These are phyloP conservation scores for Megaceryle alcyon DNA, from an alignment of 2,797 vertebrate genomes.

Conservation along the genomic window DNA sequence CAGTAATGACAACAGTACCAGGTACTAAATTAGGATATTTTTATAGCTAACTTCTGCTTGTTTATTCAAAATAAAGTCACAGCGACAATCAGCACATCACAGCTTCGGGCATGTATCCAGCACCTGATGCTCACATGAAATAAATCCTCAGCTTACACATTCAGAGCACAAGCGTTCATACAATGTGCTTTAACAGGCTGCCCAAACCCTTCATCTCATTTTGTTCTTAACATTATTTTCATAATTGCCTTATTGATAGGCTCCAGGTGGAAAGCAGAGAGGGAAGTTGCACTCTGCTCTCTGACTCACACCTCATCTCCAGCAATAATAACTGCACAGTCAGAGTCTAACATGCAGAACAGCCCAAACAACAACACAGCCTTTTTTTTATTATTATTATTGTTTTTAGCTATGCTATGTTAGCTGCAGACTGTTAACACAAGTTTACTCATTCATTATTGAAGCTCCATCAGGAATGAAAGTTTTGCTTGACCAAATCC, in stretches of 20 bases:
- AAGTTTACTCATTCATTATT: background rate
- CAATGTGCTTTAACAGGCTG: background rate
- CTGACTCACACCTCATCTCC: background rate
- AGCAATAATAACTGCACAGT: background rate
- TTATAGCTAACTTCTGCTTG: background rate
- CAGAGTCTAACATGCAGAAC: background rate
- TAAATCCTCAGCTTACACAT: background rate
- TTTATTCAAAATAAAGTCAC: background rate
- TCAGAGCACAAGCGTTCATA: background rate
- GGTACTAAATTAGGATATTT: slow-evolving; percentile 1
- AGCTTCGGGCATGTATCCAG: background rate
- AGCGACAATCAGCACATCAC: background rate
- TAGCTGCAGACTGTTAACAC: background rate
- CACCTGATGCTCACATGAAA: background rate
- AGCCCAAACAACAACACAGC: background rate
- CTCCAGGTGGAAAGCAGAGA: background rate
- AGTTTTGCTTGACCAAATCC: background rate
- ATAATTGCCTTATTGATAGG: background rate
- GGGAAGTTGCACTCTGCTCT: background rate
- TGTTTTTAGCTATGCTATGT: background rate
- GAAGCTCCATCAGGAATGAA: background rate
- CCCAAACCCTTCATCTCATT: background rate
- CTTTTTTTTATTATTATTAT: background rate
- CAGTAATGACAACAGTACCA: background rate
- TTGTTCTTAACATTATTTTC: background rate